A percentile compares a stretch with the other conserved stretches of the same genome.
These are phyloP conservation scores for Hydropotes inermis DNA, from an alignment of 2,113 vertebrate genomes.

Conservation along the genomic window DNA sequence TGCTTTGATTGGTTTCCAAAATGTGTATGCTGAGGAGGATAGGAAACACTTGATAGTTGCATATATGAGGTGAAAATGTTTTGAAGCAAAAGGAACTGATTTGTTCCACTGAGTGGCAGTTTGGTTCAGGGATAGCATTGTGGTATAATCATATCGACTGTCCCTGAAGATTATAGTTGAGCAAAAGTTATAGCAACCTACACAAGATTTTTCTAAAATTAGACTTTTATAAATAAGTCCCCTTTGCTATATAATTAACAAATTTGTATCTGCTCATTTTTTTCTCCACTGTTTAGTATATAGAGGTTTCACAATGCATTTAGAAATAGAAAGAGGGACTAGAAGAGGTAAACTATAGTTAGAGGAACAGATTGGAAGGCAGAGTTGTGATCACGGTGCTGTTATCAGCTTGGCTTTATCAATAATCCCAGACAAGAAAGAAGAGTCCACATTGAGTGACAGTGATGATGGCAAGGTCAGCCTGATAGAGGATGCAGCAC, in stretches of 20 bases:
- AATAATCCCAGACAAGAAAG: background rate
- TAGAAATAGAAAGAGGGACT: conserved; percentile 5
- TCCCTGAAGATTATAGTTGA: background rate
- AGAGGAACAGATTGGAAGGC: background rate
- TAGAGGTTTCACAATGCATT: background rate
- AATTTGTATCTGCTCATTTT: background rate
- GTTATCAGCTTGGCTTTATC: background rate
- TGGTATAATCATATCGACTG: background rate
- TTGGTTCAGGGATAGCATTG: background rate
- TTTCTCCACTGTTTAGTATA: background rate
- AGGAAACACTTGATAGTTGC: background rate
- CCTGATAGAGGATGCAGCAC: background rate
- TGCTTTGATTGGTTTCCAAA: background rate
- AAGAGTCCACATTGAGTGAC: background rate
- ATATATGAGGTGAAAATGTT: background rate
- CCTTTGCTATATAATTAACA: background rate
- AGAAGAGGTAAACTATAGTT: background rate
- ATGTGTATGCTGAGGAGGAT: background rate
- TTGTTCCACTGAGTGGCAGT: background rate
- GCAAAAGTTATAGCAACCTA: background rate
- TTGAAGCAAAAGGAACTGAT: background rate
- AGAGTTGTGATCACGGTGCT: background rate
- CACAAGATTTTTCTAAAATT: background rate
- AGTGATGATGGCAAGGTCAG: background rate
- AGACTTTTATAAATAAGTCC: background rate